Percentiles rank a stretch among this genome's conserved stretches.
These are phyloP conservation scores for Pangasius krempfi DNA, from an alignment of 2,797 vertebrate species.

Conservation along the genomic window DNA sequence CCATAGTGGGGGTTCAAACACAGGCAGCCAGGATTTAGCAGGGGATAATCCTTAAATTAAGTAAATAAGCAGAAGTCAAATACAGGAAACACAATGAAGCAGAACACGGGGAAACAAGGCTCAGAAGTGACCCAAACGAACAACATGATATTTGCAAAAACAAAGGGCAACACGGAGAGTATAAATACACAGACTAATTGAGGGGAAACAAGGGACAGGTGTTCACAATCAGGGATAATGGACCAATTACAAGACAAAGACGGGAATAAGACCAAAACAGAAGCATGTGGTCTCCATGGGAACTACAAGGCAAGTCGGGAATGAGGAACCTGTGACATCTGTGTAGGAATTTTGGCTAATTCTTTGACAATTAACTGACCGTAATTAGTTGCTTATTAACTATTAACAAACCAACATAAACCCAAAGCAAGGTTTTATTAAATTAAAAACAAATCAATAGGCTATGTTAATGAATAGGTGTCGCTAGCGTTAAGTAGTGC, in stretches of 20 bases:
- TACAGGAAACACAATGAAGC: background rate
- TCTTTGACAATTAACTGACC: background rate
- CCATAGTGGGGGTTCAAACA: background rate
- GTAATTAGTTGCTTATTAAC: background rate
- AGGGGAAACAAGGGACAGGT: background rate
- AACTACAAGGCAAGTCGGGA: background rate
- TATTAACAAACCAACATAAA: background rate
- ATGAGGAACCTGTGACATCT: background rate
- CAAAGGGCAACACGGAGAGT: background rate
- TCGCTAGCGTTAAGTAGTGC: background rate
- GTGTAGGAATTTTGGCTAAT: background rate
- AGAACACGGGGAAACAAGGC: background rate
- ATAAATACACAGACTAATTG: background rate
- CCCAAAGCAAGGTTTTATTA: background rate
- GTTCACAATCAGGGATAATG: background rate
- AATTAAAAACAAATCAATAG: background rate
- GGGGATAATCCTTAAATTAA: background rate
- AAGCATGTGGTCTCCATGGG: conserved; percentile 4
- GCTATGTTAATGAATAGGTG: background rate
- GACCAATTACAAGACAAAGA: conserved; percentile 1
- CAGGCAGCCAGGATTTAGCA: background rate
- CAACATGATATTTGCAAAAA: background rate
- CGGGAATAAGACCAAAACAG: background rate
- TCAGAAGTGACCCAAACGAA: background rate
- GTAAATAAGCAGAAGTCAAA: background rate